Evolutionary conservation across 2,888 invertebrate genomes (phyloP).

Genomic region (Meiosimyza decipiens): DNA sequence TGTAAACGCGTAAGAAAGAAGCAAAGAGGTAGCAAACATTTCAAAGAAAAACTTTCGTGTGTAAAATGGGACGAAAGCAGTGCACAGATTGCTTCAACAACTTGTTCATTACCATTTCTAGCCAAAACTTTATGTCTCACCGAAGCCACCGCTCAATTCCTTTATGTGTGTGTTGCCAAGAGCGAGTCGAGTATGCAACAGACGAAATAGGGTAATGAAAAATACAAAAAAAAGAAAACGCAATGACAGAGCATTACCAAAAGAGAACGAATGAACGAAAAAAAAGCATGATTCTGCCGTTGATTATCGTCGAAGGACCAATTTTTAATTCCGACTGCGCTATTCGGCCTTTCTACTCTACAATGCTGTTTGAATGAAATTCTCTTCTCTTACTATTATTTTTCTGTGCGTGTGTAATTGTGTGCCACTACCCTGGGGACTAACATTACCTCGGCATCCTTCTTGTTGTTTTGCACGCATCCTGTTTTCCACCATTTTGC

Average conservation of each 20-base stretch:
- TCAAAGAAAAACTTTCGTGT: too few species aligned
- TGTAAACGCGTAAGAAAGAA: too few species aligned
- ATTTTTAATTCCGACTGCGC: not conserved
- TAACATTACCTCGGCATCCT: not conserved
- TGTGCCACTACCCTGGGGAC: too few species aligned
- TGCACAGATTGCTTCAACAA: too few species aligned
- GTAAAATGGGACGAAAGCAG: too few species aligned
- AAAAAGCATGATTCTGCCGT: not conserved
- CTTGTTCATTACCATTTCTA: too few species aligned
- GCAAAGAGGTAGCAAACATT: too few species aligned
- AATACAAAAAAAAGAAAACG: not conserved
- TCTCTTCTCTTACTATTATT: too few species aligned
- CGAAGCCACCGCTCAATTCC: too few species aligned
- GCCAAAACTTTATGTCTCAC: too few species aligned
- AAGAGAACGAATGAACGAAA: slow-evolving; percentile 5
- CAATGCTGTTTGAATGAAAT: too few species aligned
- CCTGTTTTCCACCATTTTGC: slow-evolving; percentile 14
- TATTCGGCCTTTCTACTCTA: not conserved
- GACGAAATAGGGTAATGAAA: slow-evolving; percentile 14
- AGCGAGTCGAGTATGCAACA: slow-evolving; percentile 19
- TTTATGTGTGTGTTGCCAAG: not conserved
- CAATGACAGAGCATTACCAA: not conserved
- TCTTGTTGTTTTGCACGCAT: not conserved
- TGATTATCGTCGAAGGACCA: slow-evolving; percentile 1
- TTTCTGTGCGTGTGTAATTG: too few species aligned